Conservation (phyloP, 1,140 invertebrate genomes). For the Procambarus clarkii region DNA sequence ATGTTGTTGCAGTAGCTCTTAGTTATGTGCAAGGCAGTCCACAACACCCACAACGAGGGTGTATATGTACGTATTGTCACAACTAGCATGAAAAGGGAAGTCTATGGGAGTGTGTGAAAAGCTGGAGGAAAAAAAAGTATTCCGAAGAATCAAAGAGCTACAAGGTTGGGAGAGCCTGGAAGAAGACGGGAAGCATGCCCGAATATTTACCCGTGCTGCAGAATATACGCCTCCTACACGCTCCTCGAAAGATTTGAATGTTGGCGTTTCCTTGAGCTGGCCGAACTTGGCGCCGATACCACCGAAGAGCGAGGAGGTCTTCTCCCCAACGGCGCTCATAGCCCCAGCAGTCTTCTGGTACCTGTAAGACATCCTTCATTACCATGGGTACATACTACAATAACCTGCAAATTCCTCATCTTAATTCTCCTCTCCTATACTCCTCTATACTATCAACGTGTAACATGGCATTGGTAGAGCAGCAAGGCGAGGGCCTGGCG, state of each 20-base stretch:
- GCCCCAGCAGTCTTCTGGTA: constrained; percentile 76
- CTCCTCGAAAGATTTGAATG: constrained; percentile 81
- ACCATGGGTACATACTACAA: not conserved
- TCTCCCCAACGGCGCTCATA: constrained; percentile 77
- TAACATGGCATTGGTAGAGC: too few relatives aligned
- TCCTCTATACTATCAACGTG: too few relatives aligned
- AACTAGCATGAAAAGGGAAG: too few relatives aligned
- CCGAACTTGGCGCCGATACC: constrained; percentile 77
- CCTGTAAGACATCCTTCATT: constrained; percentile 62
- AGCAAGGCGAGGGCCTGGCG: too few relatives aligned
- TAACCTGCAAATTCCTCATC: not conserved
- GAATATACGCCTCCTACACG: constrained; percentile 79
- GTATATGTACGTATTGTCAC: too few relatives aligned
- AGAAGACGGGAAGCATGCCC: not conserved
- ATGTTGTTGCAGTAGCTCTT: too few relatives aligned
- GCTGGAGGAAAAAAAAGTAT: too few relatives aligned
- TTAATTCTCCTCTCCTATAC: not conserved
- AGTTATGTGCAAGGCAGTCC: too few relatives aligned
- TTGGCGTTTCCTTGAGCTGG: constrained; percentile 78
- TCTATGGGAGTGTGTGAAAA: too few relatives aligned
- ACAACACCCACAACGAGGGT: too few relatives aligned
- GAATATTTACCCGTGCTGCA: constrained; percentile 77
- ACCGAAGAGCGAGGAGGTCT: constrained; percentile 76
- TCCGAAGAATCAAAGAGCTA: not conserved
- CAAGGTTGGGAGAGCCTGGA: not conserved